A percentile compares a stretch with the other conserved stretches of the same genome.
phyloP scores from a whole-genome alignment of 1,140 invertebrate genomes.

The Hesperophylax magnus region DNA sequence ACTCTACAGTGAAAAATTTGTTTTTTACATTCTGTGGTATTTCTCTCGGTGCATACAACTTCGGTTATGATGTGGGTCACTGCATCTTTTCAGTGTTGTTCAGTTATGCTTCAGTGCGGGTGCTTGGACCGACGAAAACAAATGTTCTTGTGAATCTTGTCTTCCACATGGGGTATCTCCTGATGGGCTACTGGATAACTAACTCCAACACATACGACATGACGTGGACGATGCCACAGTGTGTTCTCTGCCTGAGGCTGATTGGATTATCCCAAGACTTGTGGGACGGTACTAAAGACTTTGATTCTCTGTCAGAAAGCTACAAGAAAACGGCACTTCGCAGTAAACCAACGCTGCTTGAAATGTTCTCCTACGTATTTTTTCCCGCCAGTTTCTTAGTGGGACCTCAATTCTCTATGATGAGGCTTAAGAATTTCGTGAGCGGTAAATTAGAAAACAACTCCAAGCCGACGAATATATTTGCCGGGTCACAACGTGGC shows the following conservation, averaged over 20 bases:
- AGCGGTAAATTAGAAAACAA: conserved; percentile 74
- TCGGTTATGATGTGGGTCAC: conserved; percentile 82
- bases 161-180: conserved; percentile 86
- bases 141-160: conserved; percentile 78
- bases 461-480: conserved; percentile 67
- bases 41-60: conserved; percentile 85
- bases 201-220: conserved; percentile 92
- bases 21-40: conserved; percentile 82
- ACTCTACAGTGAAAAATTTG: conserved; percentile 76
- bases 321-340: conserved; percentile 80
- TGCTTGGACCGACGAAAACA: conserved; percentile 74
- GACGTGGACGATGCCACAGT: conserved; percentile 96
- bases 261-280: conserved; percentile 90
- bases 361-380: conserved; percentile 85
- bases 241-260: conserved; percentile 88
- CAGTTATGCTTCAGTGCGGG: conserved; percentile 74
- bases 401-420: conserved; percentile 92
- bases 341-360: conserved; percentile 79
- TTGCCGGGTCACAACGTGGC: conserved; percentile 73
- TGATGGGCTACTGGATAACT: conserved; percentile 85
- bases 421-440: conserved; percentile 84
- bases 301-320: conserved; percentile 76
- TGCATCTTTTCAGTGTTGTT: conserved; percentile 78
- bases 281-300: conserved; percentile 82
- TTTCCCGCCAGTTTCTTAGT: conserved; percentile 92